Base-by-base conservation (phyloP, 2,797 vertebrate genomes). In the Takifugu rubripes region DNA sequence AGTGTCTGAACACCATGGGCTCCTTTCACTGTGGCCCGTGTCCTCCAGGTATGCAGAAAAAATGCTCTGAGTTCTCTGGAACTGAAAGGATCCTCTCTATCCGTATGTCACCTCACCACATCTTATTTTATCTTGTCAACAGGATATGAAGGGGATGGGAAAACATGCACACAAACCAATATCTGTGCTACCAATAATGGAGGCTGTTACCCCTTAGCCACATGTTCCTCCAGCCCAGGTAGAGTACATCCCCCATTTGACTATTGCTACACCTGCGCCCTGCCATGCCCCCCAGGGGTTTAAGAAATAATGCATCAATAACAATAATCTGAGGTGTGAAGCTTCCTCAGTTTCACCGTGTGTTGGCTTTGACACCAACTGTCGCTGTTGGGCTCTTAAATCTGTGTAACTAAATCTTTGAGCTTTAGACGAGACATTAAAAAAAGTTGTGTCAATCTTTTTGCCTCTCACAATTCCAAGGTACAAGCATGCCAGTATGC, bases 141-240 rank as follows among this genome's bases (percentile, higher is more conserved):
- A 99, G 96, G 96, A 65, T 99, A 96, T 74, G 91, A 95, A 49
- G 96, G 96, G 0, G 85, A 98, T 42, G 96, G 96, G 10, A 89
- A 52, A 77, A 90, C 77, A 0, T 99, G 96, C 78, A 92, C 87
- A 0, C 92, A 89, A 59, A 17, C 78, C 31, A 85, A 94, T 60
- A 79, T 90, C 81, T 99, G 96, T 65, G 88, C 80, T 0, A 60
- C 86, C 54, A 90, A 91, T 80, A 98, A 99, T 6, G 96, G 96
- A 81, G 96, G 93, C 25, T 99, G 96, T 71, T 85, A 96, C 72
- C 89, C 90, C 1, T 59, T 84, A 0, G 96, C 96, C 1, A 88
- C 84, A 0, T 99, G 96, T 77, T 77, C 89, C n/a, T 84, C 86
- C 3, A 71, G 12, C 55, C 66, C 88, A 90, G 95, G 96, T 98